Base-by-base conservation (phyloP, 2,113 vertebrate genomes). In the Chloebia gouldiae region DNA sequence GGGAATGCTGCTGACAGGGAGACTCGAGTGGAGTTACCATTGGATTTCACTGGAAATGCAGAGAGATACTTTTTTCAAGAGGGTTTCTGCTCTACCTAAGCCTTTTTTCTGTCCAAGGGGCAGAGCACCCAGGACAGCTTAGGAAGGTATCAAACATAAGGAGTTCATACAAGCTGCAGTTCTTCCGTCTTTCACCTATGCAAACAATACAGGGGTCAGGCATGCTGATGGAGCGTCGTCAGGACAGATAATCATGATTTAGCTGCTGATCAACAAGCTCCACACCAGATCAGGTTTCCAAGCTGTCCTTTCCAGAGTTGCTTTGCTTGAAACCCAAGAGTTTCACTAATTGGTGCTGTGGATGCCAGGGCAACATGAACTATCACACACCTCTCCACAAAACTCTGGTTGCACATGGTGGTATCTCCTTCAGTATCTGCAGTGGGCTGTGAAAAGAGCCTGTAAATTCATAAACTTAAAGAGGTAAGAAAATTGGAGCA, bases 201-300 rank as follows among this genome's bases (percentile, higher is more conserved):
- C 8, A 1, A 28, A 14, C 40, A 11, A 39, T 14, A 10, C 8
- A 12, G 30, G 23, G 27, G 54, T 53, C 65, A 49, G 65, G 42
- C 27, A 25, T 11, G 18, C 27, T 71, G 45, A 23, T 33, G 65
- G 51, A 42, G 19, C 0, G 2, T 42, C 18, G n/a, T 76, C 33
- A n/a, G 49, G 54, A 49, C 40, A n/a, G 37, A 30, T 61, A 37
- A 72, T 47, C 8, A 0, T 40, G 27, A 20, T 69, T 57, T 49
- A 53, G 40, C 20, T 51, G 24, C 31, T 4, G 2, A 19, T 31
- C 0, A 0, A 45, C 4, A 24, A 68, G 49, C 33, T 27, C 8
- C 37, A 39, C 15, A 0, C 40, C 1, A 44, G 22, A n/a, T 76
- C 7, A 20, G 24, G n/a, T 72, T 73, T 64, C 64, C 3, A 19